Base-by-base conservation (phyloP, 2,797 vertebrate genomes). In the Luscinia luscinia region DNA sequence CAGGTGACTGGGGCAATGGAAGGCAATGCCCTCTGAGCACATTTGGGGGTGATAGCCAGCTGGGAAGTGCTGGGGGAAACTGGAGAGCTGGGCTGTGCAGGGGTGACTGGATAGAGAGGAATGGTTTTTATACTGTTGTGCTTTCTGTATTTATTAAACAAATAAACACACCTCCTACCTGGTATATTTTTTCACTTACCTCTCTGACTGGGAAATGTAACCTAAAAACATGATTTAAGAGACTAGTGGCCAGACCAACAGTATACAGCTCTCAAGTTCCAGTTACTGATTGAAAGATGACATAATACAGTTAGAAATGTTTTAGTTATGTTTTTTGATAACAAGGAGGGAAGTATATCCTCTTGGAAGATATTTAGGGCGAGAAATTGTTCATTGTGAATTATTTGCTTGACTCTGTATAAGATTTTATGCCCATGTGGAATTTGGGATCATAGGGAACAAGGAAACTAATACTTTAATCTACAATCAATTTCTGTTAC, bases 1-100 rank as follows among this genome's bases (percentile, higher is more conserved):
- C 21, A 24, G 9, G 12, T 49, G 40, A 5, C 14, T 0, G 2
- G 20, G 24, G 8, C 1, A 9, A n/a, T 18, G 9, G 16, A 40
- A 48, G 9, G 6, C 8, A 64, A 6, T 4, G 5, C 19, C 41
- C 7, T 2, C 11, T 61, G 20, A 48, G 41, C 9, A 45, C 0
- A 0, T 32, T 49, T 69, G 6, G 6, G 7, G 14, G 4, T 46
- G 28, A 28, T 6, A 64, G 5, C 10, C 26, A 45, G 5, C 6
- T 70, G 62, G 24, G 9, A 24, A 24, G 1, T 9, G 9, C 26
- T 45, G 41, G 32, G 41, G 7, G 15, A 57, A 22, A 1, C 9
- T 46, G 32, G 7, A 57, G 18, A 57, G 11, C 28, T 57, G 46
- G 26, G 15, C 12, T 87, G 18, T 2, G 0, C 22, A 48, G 17